Evolutionary conservation across 2,888 invertebrate species (phyloP).

Genomic region (Allacma fusca): DNA sequence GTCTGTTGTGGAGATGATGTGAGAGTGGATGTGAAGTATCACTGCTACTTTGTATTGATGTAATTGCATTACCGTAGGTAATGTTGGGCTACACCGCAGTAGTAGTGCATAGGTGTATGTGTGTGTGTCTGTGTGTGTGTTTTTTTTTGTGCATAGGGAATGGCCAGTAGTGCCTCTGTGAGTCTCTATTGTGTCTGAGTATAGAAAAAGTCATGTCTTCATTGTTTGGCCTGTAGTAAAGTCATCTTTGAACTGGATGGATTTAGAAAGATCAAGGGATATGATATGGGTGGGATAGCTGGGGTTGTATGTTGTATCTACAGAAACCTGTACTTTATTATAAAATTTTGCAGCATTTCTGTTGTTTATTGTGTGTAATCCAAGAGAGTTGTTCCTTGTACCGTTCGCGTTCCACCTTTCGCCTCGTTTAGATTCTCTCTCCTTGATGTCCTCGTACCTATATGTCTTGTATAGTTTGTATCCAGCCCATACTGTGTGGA

Average conservation of each 20-base stretch:
- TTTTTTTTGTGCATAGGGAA: too few species aligned
- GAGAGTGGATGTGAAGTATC: too few species aligned
- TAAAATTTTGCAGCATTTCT: conserved; percentile 4
- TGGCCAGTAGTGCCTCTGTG: too few species aligned
- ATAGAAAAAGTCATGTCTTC: not conserved
- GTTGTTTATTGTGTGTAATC: not conserved
- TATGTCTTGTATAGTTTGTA: not conserved
- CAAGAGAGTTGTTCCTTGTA: conserved; percentile 6
- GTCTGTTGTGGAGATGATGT: too few species aligned
- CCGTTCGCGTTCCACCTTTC: conserved; percentile 37
- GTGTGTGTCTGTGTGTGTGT: too few species aligned
- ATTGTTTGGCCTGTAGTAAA: conserved; percentile 15
- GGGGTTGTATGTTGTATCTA: too few species aligned
- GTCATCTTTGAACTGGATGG: conserved; percentile 30
- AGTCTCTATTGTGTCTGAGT: too few species aligned
- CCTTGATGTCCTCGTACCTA: conserved; percentile 25
- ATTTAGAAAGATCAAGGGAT: not conserved
- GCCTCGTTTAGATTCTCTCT: conserved; percentile 32
- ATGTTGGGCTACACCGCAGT: too few species aligned
- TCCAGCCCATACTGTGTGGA: conserved; percentile 15
- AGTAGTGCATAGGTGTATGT: too few species aligned
- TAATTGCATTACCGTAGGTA: too few species aligned
- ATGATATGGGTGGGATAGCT: not conserved
- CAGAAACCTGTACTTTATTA: not conserved
- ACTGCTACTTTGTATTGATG: too few species aligned